These are phyloP conservation scores for Tricholauxania praeusta DNA, from an alignment of 2,888 invertebrate genomes.

Conservation along the genomic window DNA sequence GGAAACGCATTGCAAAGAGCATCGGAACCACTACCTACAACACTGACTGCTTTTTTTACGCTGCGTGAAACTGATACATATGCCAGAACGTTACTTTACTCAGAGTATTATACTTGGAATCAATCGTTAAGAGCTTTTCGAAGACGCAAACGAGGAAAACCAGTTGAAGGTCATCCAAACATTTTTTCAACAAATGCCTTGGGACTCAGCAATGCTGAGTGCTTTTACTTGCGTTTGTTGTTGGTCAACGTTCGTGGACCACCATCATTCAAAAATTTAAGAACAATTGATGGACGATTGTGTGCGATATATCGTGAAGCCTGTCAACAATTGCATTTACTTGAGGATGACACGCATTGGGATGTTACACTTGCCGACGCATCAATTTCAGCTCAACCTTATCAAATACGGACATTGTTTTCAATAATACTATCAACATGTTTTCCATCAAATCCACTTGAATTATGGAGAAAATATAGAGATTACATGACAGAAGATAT, in stretches of 20 bases:
- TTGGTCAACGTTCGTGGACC: conserved; percentile 58
- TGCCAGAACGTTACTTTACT: conserved; percentile 58
- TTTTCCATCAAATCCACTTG: conserved; percentile 42
- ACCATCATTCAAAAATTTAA: conserved; percentile 53
- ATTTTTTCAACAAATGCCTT: conserved; percentile 52
- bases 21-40: conserved; percentile 30
- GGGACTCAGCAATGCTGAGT: conserved; percentile 46
- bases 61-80: conserved; percentile 56
- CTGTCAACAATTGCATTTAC: conserved; percentile 55
- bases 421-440: conserved; percentile 48
- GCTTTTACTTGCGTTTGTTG: conserved; percentile 57
- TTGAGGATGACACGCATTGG: conserved; percentile 53
- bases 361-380: conserved; percentile 45
- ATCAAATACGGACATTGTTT: conserved; percentile 47
- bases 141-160: conserved; percentile 55
- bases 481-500: conserved; percentile 46
- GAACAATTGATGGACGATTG: conserved; percentile 61
- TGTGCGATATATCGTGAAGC: conserved; percentile 60
- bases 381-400: conserved; percentile 29
- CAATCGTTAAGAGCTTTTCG: conserved; percentile 55
- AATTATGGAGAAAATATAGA: conserved; percentile 45
- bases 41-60: conserved; percentile 31
- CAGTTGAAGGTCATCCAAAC: conserved; percentile 51
- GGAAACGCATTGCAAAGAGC: conserved; percentile 43
- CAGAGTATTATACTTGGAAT: conserved; percentile 52